Evolutionary conservation across 2,797 vertebrate species (phyloP), one percentile per base, ranked within the genome.

Genomic region (Amazona ochrocephala): DNA sequence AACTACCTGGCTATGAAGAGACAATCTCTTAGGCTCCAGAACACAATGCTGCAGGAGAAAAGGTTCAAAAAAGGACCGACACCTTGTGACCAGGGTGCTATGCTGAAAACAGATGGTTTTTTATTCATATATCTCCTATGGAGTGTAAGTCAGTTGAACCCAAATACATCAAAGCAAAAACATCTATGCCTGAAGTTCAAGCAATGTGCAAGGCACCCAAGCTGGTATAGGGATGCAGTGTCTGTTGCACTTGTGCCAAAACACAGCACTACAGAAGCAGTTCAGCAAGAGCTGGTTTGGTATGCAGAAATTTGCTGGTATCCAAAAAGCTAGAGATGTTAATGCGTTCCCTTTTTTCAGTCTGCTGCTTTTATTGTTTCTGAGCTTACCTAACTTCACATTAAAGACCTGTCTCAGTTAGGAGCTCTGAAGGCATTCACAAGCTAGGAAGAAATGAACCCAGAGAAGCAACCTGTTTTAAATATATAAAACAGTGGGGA

Each of bases 321-420:
- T 23, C 11, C 24, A 51, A 61, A 90, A 48, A 23, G 3, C 7
- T 2, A 4, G 17, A 80, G 20, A 32, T 8, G 10, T 24, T 22
- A 10, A 41, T 2, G 1, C 39, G 1, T 8, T 15, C 8, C 9
- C 7, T 50, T 61, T 37, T 34, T 41, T 45, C 32, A 50, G 7
- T 10, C 12, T 72, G 22, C 26, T 84, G 39, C 2, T 74, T 83
- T 44, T 47, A 27, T 18, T 71, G 12, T 3, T 67, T 53, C 41
- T 41, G 19, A 71, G 6, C 48, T 60, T 41, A 11, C 0, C 0
- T 3, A 32, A 1, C 8, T 45, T 78, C 24, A 10, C 1, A 2
- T 17, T 60, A 32, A 88, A 81, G 51, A 37, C 5, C 7, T 75
- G 14, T 13, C 73, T 67, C 41, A 11, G 3, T n/a, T 41, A 30